Evolutionary conservation across 2,888 invertebrate species (phyloP).

Genomic region (Megalurothrips usitatus): DNA sequence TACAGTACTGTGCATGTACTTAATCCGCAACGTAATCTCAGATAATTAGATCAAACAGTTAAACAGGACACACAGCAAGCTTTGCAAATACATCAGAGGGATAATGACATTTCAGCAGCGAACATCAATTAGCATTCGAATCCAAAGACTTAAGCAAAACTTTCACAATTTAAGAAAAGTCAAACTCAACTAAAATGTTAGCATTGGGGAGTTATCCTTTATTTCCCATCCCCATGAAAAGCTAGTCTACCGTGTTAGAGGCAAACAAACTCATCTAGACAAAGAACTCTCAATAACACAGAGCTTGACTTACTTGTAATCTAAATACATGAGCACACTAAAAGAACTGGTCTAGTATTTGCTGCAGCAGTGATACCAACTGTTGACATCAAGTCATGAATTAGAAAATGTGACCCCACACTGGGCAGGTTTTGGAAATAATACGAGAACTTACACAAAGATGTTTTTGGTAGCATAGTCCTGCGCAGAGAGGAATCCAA

Average conservation of each 20-base stretch:
- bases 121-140: background rate
- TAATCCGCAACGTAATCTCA: background rate
- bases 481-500: background rate
- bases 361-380: slow-evolving; percentile 1
- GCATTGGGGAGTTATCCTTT: too few relatives aligned
- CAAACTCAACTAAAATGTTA: background rate
- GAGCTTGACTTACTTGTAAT: slow-evolving; percentile 1
- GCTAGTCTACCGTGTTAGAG: too few relatives aligned
- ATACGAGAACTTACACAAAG: background rate
- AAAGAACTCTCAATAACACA: too few relatives aligned
- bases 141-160: background rate
- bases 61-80: background rate
- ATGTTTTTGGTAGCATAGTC: slow-evolving; percentile 13
- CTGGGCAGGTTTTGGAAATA: background rate
- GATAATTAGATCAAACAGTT: background rate
- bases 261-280: too few relatives aligned
- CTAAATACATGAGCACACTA: background rate
- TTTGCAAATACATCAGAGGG: too few relatives aligned
- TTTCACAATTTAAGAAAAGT: background rate
- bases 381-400: background rate
- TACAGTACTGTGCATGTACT: background rate
- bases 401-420: background rate
- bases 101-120: too few relatives aligned
- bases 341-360: background rate
- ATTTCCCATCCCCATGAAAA: too few relatives aligned